Percentiles rank a stretch among this genome's conserved stretches.
Evolutionary conservation across 2,888 invertebrate species (phyloP).

Genomic region (Phorcus lineatus): DNA sequence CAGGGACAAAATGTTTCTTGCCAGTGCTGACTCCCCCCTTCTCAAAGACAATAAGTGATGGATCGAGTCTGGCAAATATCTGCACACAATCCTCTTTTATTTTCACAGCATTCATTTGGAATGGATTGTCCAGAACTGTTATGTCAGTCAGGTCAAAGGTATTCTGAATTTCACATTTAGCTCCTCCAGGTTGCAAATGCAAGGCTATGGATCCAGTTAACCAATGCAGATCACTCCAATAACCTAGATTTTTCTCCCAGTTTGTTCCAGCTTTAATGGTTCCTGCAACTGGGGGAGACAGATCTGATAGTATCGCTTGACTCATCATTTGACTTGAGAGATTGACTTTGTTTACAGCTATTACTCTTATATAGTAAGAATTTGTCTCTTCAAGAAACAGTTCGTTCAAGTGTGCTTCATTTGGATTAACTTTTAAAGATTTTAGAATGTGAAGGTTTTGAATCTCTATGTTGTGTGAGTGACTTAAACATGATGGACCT

Average conservation of each 20-base stretch:
- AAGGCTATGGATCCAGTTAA: too few species aligned
- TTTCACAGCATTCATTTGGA: background rate
- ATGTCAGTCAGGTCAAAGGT: too few species aligned
- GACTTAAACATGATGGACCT: background rate
- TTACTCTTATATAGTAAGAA: constrained; percentile 40
- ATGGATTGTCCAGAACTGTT: background rate
- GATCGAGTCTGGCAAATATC: background rate
- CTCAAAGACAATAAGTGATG: background rate
- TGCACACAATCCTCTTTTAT: background rate
- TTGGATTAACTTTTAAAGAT: constrained; percentile 13
- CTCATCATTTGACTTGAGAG: constrained; percentile 28
- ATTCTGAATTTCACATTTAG: too few species aligned
- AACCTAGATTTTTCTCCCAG: background rate
- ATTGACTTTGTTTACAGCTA: constrained; percentile 43
- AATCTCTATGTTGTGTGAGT: too few species aligned
- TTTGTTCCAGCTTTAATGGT: constrained; percentile 42
- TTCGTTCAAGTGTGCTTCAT: constrained; percentile 46
- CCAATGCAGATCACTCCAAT: background rate
- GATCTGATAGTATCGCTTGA: constrained; percentile 42
- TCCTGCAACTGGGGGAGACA: constrained; percentile 41
- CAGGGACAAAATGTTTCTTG: background rate
- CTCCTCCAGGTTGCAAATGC: too few species aligned
- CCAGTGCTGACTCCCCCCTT: background rate
- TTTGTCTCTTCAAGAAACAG: constrained; percentile 33
- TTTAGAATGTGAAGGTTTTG: background rate